phyloP scores from a whole-genome alignment of 2,797 vertebrate genomes.

The Nannoperca obscura region DNA sequence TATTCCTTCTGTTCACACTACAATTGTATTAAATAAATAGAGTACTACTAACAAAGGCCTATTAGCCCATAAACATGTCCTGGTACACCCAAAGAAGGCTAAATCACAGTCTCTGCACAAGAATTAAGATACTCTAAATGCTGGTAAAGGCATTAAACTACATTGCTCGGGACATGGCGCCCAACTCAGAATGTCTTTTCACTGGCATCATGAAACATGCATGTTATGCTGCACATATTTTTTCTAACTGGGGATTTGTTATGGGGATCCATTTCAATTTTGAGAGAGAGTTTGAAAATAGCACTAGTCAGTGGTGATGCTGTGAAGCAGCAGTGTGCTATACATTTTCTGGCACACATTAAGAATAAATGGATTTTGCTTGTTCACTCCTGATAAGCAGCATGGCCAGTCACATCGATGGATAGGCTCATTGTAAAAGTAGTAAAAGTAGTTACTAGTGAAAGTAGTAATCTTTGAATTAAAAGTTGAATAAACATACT shows the following conservation, averaged over 20 bases:
- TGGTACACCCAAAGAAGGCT: constrained; percentile 76
- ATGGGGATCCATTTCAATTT: constrained; percentile 40
- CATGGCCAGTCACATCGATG: neutral
- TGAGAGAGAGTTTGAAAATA: constrained; percentile 46
- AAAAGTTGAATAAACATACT: neutral
- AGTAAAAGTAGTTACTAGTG: neutral
- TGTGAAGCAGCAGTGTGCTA: constrained; percentile 33
- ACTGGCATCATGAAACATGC: constrained; percentile 59
- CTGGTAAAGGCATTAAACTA: constrained; percentile 62
- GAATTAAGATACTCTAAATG: constrained; percentile 76
- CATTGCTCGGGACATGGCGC: constrained; percentile 38
- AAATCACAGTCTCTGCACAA: constrained; percentile 76
- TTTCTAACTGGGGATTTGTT: constrained; percentile 43
- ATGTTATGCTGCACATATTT: constrained; percentile 63
- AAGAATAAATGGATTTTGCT: constrained; percentile 17
- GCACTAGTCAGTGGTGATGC: constrained; percentile 46
- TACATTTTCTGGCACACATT: neutral
- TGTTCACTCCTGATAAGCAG: constrained; percentile 16
- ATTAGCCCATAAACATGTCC: constrained; percentile 89
- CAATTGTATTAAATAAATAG: constrained; percentile 94
- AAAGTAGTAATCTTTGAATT: neutral
- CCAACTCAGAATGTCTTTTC: constrained; percentile 48
- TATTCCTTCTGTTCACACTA: constrained; percentile 91
- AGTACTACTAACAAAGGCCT: constrained; percentile 78
- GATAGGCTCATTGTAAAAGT: neutral